These are phyloP conservation scores for Bagarius yarrelli DNA, from an alignment of 2,113 vertebrate species.

Conservation along the genomic window DNA sequence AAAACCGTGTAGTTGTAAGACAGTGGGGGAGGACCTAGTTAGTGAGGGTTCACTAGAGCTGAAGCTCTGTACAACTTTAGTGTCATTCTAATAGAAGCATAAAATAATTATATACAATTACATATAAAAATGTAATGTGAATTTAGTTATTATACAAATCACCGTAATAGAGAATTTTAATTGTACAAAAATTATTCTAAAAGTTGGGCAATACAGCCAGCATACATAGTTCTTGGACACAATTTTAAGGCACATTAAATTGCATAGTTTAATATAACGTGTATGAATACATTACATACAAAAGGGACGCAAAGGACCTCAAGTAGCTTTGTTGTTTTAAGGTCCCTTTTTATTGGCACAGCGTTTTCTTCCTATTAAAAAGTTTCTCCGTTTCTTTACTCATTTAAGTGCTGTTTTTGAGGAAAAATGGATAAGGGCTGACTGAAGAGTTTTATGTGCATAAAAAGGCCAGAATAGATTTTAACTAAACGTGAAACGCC, in stretches of 20 bases:
- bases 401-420: not conserved
- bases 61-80: not conserved
- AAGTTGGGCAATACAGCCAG: not conserved
- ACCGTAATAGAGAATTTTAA: no score
- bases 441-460: not conserved
- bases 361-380: not conserved
- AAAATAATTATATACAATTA: no score
- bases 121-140: no score
- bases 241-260: not conserved
- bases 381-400: not conserved
- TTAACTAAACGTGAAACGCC: not conserved
- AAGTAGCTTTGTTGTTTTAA: not conserved
- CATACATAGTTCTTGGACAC: not conserved
- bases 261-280: fast-evolving
- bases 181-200: no score
- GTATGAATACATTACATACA: no score
- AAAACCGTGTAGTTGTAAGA: not conserved
- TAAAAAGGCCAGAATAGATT: not conserved
- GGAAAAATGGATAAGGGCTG: not conserved
- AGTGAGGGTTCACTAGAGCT: no score
- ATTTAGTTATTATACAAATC: no score
- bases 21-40: not conserved
- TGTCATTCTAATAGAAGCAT: no score
- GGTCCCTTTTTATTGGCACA: not conserved
- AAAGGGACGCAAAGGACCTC: not conserved